Base-by-base conservation (phyloP, 1,140 invertebrate species). In the Agrilus planipennis region DNA sequence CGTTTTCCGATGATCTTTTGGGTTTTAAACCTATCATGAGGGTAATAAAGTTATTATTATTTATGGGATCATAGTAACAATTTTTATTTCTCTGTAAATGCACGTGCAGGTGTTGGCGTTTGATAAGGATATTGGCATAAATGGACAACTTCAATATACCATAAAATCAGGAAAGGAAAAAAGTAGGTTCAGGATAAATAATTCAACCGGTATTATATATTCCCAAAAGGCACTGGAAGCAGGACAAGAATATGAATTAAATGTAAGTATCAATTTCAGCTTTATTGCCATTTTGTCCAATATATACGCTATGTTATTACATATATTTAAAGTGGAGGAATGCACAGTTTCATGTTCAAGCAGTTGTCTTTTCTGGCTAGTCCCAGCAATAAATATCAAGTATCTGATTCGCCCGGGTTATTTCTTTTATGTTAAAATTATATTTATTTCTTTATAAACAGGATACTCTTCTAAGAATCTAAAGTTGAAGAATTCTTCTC, bases 61-160 rank as follows among this genome's bases (percentile, higher is more conserved):
- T 25, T 25, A n/a, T n/a, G n/a, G n/a, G n/a, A n/a, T n/a, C n/a
- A n/a, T n/a, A n/a, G n/a, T n/a, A n/a, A n/a, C n/a, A n/a, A n/a
- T n/a, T 17, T 35, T 19, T 19, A 19, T 4, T 37, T n/a, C n/a
- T n/a, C n/a, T 23, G 12, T 29, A 35, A 32, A 14, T 30, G 45
- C 39, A 20, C 28, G 18, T 42, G 7, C 45, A 93, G 84, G 85
- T 92, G 34, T 69, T 85, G 22, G 89, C 89, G 3, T 76, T 80
- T 35, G 90, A 96, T 60, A 68, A 73, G 51, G 91, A 95, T 61
- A 69, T 71, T 35, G 88, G 82, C 2, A 70, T 71, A 31, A 93
- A 91, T 68, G 85, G 82, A 21, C 73, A 78, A 37, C 72, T 94
- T 39, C 72, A 73, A 19, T 90, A 89, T 65, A 77, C 75, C 42